Evolutionary conservation across 2,888 invertebrate species (phyloP).

Genomic region (Mythimna vitellina): DNA sequence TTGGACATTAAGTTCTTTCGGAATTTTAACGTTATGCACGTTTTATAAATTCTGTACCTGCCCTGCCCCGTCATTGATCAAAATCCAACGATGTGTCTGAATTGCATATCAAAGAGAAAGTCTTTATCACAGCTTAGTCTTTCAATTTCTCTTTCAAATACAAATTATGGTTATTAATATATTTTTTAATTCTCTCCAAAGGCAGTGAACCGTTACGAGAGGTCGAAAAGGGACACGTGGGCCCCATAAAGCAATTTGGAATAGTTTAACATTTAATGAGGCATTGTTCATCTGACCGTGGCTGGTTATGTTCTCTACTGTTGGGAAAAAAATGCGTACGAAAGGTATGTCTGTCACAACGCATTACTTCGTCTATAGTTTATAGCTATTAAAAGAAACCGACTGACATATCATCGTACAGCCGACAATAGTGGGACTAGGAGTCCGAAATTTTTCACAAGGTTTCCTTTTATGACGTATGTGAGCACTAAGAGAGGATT

Average conservation of each 20-base stretch:
- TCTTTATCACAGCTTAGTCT: not conserved
- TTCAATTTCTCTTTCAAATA: conserved; percentile 30
- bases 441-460: no score
- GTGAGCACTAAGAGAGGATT: no score
- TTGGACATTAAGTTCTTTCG: conserved; percentile 4
- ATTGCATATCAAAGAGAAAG: conserved; percentile 46
- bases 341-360: not conserved
- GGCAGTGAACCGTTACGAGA: conserved; percentile 43
- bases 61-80: conserved; percentile 1
- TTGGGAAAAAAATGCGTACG: not conserved
- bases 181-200: conserved; percentile 18
- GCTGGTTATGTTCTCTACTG: conserved; percentile 1
- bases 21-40: conserved; percentile 5
- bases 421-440: no score
- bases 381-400: no score
- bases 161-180: conserved; percentile 47
- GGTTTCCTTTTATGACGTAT: no score
- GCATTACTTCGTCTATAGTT: not conserved
- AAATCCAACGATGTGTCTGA: conserved; percentile 1
- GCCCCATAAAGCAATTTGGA: conserved; percentile 30
- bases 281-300: conserved; percentile 34
- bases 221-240: conserved; percentile 17
- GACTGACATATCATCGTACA: no score
- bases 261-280: conserved; percentile 52
- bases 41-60: not conserved